Evolutionary conservation across 2,888 invertebrate genomes (phyloP).

Genomic region (Junonia oenone): DNA sequence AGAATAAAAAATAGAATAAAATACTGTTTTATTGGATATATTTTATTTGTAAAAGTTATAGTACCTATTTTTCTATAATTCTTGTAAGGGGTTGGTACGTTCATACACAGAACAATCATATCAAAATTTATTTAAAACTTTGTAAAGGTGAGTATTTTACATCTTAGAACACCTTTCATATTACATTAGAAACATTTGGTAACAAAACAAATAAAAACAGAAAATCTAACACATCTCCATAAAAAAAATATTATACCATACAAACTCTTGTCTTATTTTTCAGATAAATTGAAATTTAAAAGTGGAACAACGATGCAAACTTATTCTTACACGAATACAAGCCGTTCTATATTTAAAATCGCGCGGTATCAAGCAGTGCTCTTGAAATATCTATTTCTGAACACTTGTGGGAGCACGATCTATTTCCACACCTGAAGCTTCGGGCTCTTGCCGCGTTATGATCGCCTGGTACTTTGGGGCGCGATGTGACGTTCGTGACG

Average conservation of each 20-base stretch:
- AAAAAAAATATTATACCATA: too few relatives aligned
- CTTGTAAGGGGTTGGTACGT: too few relatives aligned
- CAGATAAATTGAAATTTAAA: slow-evolving; percentile 6
- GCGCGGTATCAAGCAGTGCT: slow-evolving; percentile 11
- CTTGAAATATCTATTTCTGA: slow-evolving; percentile 48
- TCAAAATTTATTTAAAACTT: too few relatives aligned
- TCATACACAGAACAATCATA: too few relatives aligned
- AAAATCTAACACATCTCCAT: too few relatives aligned
- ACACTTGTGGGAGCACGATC: slow-evolving; percentile 54
- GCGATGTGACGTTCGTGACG: slow-evolving; percentile 56
- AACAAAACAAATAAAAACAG: not conserved
- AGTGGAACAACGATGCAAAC: slow-evolving; percentile 5
- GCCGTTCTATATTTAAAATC: slow-evolving; percentile 18
- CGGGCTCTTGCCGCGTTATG: slow-evolving; percentile 46
- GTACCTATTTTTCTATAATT: too few relatives aligned
- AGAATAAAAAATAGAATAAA: not conserved
- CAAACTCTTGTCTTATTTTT: too few relatives aligned
- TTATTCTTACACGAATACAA: slow-evolving; percentile 1
- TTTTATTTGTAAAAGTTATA: too few relatives aligned
- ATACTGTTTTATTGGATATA: not conserved
- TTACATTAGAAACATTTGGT: not conserved
- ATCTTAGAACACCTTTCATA: too few relatives aligned
- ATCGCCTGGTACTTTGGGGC: slow-evolving; percentile 55
- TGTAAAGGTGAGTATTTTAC: too few relatives aligned
- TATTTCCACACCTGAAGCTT: slow-evolving; percentile 62